phyloP scores from a whole-genome alignment of 2,113 vertebrate species.

The Sorex araneus region DNA sequence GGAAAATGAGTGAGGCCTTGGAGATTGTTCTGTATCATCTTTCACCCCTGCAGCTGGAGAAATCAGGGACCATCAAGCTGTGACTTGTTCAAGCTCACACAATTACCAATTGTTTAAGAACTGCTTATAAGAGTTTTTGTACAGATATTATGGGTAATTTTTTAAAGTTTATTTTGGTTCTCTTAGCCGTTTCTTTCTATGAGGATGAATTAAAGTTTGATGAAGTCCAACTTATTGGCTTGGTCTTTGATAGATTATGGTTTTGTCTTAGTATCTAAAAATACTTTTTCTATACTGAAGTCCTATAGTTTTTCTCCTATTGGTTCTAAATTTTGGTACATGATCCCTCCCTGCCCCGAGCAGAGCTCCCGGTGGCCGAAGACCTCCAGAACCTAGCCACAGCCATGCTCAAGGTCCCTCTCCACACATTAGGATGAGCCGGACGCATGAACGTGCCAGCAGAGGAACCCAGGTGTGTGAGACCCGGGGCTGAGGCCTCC shows the following conservation, averaged over 20 bases:
- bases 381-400: too few relatives aligned
- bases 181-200: neutral
- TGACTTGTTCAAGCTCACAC: neutral
- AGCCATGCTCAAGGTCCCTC: too few relatives aligned
- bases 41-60: slow-evolving; percentile 46
- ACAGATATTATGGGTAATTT: neutral
- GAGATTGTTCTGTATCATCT: slow-evolving; percentile 57
- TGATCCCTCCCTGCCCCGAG: too few relatives aligned
- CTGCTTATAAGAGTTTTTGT: neutral
- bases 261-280: neutral
- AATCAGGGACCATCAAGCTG: slow-evolving; percentile 17
- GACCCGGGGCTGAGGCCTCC: too few relatives aligned
- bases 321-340: neutral
- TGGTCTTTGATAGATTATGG: neutral
- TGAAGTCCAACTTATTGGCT: neutral
- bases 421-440: too few relatives aligned
- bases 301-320: neutral
- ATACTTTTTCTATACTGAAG: neutral
- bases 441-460: too few relatives aligned
- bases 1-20: slow-evolving; percentile 68
- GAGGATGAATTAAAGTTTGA: neutral
- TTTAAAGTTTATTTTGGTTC: neutral
- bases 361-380: too few relatives aligned
- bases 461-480: too few relatives aligned
- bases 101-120: neutral